Evolutionary conservation across 2,113 vertebrate species (phyloP), one percentile per base, ranked within the genome.

Genomic region (Grallaria varia): DNA sequence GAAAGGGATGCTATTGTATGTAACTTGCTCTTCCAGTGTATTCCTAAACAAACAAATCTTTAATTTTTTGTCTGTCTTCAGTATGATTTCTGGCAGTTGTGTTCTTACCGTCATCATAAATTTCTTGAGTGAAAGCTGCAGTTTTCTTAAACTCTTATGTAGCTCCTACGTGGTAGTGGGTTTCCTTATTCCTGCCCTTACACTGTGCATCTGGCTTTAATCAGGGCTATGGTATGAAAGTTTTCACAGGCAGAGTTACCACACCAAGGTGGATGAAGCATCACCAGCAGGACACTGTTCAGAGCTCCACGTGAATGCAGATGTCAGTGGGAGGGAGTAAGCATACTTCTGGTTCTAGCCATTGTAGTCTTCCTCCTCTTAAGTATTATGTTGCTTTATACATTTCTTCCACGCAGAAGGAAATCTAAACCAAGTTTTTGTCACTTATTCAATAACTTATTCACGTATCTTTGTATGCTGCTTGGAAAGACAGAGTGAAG

Each of bases 211-310:
- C 59, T 77, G 7, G 8, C n/a, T 80, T 66, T 49, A 12, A 14
- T 59, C 5, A 4, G 15, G 3, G 1, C 0, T 33, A 20, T 31
- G 20, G 3, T 15, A 22, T 9, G 20, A 39, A 39, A 55, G 25
- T 35, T 10, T 58, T 45, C 4, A 10, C 9, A 33, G 25, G 7
- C 13, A 28, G 31, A 24, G 13, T 47, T 55, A 40, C 28, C 28
- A 59, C 33, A 31, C 14, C 14, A 9, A 9, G 17, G 6, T 17
- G 18, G 14, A 28, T 50, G 16, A 80, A 74, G 31, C 37, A 56
- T 40, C 8, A 35, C 11, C 13, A 28, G 16, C 5, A 1, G 4
- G 14, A 18, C 14, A 21, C 15, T 22, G 2, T 10, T 73, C 37
- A 66, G 50, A 64, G 37, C 10, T 60, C 55, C 31, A 0, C 19